phyloP scores from a whole-genome alignment of 2,888 invertebrate genomes.

The Nebria salina region DNA sequence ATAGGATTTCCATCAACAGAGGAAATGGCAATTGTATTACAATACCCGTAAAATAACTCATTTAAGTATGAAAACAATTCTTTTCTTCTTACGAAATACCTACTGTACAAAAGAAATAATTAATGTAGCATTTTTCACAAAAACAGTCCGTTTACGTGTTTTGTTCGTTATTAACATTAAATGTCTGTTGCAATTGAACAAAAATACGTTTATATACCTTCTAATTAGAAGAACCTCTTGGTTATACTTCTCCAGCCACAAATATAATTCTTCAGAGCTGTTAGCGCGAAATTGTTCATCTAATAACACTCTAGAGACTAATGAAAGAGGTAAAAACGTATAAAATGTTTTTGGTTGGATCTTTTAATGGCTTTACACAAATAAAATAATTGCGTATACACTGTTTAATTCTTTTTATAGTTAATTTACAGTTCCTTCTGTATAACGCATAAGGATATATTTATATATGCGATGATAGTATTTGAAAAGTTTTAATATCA shows the following conservation, averaged over 20 bases:
- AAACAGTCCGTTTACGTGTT: neutral
- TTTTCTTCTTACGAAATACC: neutral
- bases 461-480: no score
- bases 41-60: neutral
- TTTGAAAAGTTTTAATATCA: no score
- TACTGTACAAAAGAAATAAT: neutral
- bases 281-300: slow-evolving; percentile 22
- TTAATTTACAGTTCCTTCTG: neutral
- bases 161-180: neutral
- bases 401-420: neutral
- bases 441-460: neutral
- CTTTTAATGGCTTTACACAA: neutral
- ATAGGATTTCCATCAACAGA: no score
- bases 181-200: neutral
- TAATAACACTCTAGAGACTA: slow-evolving; percentile 38
- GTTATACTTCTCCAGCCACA: slow-evolving; percentile 29
- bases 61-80: neutral
- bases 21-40: no score
- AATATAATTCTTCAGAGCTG: slow-evolving; percentile 36
- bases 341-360: slow-evolving; percentile 14
- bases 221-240: slow-evolving; percentile 28
- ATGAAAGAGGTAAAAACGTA: slow-evolving; percentile 30
- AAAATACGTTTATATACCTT: slow-evolving; percentile 7
- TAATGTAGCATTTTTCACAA: neutral
- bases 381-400: slow-evolving; percentile 5